Percentiles rank a stretch among this genome's conserved stretches.
These are phyloP conservation scores for Eledona agricola DNA, from an alignment of 2,888 invertebrate genomes.

Conservation along the genomic window DNA sequence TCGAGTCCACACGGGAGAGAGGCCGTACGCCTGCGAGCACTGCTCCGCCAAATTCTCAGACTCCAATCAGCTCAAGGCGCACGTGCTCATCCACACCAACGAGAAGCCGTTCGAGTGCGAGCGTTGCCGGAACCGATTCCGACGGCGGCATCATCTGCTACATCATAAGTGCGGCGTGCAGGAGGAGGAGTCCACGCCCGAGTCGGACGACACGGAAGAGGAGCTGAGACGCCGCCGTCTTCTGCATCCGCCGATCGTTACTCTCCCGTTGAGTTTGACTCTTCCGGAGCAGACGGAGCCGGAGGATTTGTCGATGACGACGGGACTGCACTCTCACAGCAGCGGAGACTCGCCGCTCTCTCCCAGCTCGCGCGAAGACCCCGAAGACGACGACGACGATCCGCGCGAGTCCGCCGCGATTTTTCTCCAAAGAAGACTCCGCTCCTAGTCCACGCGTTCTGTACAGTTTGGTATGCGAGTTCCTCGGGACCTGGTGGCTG, in stretches of 20 bases:
- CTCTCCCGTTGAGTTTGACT: slow-evolving; percentile 55
- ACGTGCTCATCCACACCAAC: slow-evolving; percentile 87
- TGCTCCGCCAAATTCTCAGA: slow-evolving; percentile 90
- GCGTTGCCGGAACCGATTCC: slow-evolving; percentile 79
- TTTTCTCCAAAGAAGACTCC: slow-evolving; percentile 60
- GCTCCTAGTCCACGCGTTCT: slow-evolving; percentile 51
- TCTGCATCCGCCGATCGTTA: slow-evolving; percentile 62
- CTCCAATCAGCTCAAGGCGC: slow-evolving; percentile 91
- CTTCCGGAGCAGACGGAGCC: slow-evolving; percentile 90
- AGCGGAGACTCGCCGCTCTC: slow-evolving; percentile 64
- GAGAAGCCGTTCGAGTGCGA: slow-evolving; percentile 89
- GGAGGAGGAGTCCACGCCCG: slow-evolving; percentile 51
- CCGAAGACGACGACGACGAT: slow-evolving; percentile 65
- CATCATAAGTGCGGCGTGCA: slow-evolving; percentile 80
- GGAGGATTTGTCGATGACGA: slow-evolving; percentile 84
- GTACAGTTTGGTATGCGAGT: slow-evolving; percentile 62
- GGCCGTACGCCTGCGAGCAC: slow-evolving; percentile 86
- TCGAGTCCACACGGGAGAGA: slow-evolving; percentile 90
- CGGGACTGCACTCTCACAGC: slow-evolving; percentile 64
- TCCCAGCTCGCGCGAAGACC: slow-evolving; percentile 60
- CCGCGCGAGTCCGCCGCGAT: slow-evolving; percentile 66
- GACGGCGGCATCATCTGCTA: slow-evolving; percentile 85
- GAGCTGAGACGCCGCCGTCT: slow-evolving; percentile 61
- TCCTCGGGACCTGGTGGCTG: slow-evolving; percentile 55
- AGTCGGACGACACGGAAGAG: slow-evolving; percentile 53